A percentile compares a stretch with the other conserved stretches of the same genome.
Evolutionary conservation across 2,113 vertebrate genomes (phyloP).

Genomic region (Neopipo cinnamomea): DNA sequence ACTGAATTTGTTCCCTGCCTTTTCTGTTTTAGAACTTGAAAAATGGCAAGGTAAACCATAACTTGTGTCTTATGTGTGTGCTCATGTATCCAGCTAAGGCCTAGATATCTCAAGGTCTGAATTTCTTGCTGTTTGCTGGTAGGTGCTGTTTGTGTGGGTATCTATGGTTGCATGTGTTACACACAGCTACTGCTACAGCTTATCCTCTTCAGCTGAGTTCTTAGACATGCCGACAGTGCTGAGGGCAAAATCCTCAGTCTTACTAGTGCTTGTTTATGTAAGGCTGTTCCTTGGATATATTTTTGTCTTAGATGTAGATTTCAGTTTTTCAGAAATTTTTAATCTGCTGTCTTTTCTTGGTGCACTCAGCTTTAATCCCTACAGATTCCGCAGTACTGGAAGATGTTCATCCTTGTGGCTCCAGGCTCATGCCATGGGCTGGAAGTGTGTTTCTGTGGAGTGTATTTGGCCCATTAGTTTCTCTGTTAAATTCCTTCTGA

Average conservation of each 20-base stretch:
- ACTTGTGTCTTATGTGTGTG: background rate
- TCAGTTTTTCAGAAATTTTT: background rate
- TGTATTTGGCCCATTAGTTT: background rate
- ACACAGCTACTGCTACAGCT: background rate
- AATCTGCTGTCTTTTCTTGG: background rate
- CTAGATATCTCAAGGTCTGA: background rate
- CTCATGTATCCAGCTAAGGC: background rate
- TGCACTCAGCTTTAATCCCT: background rate
- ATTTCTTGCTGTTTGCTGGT: background rate
- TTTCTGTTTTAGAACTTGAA: background rate
- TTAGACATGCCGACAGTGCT: background rate
- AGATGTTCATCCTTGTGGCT: background rate
- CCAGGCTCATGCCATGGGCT: background rate
- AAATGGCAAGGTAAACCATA: background rate
- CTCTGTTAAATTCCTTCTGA: background rate
- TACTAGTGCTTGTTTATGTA: background rate
- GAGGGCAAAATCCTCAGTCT: background rate
- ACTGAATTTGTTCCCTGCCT: background rate
- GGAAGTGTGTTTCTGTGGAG: background rate
- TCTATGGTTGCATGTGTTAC: background rate
- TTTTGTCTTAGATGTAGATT: background rate
- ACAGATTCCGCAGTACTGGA: background rate
- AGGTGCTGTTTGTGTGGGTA: background rate
- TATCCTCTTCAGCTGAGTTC: background rate
- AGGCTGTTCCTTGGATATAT: background rate